Evolutionary conservation across 2,797 vertebrate species (phyloP).

Genomic region (Saxicola maurus): DNA sequence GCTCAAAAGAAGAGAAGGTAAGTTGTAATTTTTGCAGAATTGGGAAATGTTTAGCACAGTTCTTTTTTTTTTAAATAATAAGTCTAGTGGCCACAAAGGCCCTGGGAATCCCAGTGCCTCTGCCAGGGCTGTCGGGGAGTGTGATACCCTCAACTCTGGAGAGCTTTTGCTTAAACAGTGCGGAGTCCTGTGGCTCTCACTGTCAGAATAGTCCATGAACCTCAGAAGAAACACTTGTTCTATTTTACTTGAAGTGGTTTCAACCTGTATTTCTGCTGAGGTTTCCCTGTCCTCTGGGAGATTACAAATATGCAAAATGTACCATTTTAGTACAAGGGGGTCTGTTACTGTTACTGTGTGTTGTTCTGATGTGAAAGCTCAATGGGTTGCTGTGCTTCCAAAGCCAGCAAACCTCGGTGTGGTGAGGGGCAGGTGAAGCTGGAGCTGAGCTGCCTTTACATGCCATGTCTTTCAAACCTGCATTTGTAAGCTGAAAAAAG

Average conservation of each 20-base stretch:
- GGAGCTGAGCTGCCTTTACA: not conserved
- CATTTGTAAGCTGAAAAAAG: not conserved
- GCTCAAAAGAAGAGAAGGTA: slow-evolving; percentile 95
- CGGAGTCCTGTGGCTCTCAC: not conserved
- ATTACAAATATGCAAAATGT: rapidly evolving
- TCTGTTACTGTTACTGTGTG: not conserved
- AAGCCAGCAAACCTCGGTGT: rapidly evolving
- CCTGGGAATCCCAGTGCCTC: rapidly evolving
- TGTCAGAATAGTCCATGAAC: not conserved
- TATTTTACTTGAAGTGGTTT: not conserved
- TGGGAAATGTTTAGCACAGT: not conserved
- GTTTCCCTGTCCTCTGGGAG: not conserved
- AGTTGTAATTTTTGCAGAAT: slow-evolving; percentile 5
- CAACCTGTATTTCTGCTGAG: not conserved
- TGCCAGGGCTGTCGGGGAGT: rapidly evolving
- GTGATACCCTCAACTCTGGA: not conserved
- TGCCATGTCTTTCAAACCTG: not conserved
- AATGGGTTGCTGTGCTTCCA: not conserved
- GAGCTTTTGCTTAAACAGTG: not conserved
- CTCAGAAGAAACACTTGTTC: not conserved
- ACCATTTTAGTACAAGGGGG: rapidly evolving
- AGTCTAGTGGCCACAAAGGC: not conserved
- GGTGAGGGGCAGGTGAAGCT: not conserved
- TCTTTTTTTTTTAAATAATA: not conserved
- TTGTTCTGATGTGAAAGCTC: not conserved